These are phyloP conservation scores for Girardinichthys multiradiatus DNA, from an alignment of 2,113 vertebrate genomes.

Conservation along the genomic window DNA sequence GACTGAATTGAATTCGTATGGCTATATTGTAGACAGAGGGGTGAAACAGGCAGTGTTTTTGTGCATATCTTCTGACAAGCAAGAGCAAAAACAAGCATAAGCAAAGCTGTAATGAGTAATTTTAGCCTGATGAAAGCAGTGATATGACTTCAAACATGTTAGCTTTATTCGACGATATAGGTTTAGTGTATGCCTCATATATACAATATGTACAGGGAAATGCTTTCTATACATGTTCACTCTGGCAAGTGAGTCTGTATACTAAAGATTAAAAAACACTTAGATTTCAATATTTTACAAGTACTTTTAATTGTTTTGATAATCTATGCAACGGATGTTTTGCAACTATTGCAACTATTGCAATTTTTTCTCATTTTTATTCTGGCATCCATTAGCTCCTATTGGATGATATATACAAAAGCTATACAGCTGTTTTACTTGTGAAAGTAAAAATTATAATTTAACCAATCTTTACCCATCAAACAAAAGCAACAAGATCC, in stretches of 20 bases:
- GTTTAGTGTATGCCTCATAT: not conserved
- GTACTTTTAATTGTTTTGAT: not conserved
- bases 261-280: not conserved
- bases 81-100: not conserved
- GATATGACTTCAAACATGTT: not conserved
- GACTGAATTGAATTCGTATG: constrained; percentile 15
- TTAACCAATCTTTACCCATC: not conserved
- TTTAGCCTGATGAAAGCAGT: not conserved
- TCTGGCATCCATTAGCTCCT: not conserved
- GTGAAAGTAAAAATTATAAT: not conserved
- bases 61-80: constrained; percentile 29
- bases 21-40: not conserved
- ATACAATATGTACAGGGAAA: not conserved
- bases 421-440: not conserved
- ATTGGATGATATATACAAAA: not conserved
- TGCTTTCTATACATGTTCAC: not conserved
- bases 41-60: not conserved
- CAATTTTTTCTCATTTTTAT: not conserved
- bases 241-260: not conserved
- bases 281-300: not conserved
- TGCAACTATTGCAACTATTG: too few relatives aligned
- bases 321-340: too few relatives aligned
- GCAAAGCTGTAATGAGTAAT: too few relatives aligned
- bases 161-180: not conserved
- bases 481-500: not conserved